Conservation (phyloP, 2,113 vertebrate genomes). For the Natator depressus region DNA sequence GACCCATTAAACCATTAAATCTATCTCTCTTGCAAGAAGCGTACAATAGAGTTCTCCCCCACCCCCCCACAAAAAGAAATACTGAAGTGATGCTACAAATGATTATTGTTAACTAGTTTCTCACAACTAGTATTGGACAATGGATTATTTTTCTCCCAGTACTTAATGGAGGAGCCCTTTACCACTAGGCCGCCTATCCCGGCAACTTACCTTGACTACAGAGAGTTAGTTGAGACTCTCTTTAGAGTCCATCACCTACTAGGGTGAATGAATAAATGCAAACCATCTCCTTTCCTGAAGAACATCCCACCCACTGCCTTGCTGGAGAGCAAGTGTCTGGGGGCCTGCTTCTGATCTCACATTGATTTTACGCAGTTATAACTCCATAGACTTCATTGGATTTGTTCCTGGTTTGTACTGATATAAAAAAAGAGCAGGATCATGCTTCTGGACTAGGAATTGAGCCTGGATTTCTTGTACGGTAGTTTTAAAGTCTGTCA, state of each 20-base stretch:
- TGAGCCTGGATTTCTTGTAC: not conserved
- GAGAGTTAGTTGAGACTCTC: not conserved
- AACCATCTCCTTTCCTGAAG: not conserved
- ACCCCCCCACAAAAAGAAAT: not conserved
- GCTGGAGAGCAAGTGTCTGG: not conserved
- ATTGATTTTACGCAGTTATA: not conserved
- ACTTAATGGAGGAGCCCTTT: not conserved
- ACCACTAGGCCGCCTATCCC: accelerated
- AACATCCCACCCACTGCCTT: not conserved
- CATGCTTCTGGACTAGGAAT: not conserved
- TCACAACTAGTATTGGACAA: not conserved
- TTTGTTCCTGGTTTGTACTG: not conserved
- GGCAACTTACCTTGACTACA: not conserved
- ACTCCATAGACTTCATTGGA: not conserved
- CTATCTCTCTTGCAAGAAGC: not conserved
- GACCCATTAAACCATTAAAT: not conserved
- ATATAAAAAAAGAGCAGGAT: not conserved
- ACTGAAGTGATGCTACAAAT: not conserved
- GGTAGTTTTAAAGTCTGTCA: not conserved
- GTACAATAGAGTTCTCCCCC: not conserved
- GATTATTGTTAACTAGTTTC: not conserved
- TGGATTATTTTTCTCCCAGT: not conserved
- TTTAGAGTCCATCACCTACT: not conserved
- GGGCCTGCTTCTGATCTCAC: not conserved
- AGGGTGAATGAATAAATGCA: not conserved